Percentiles rank a stretch among this genome's conserved stretches.
Conservation (phyloP, 2,888 invertebrate species). For the Drosophila limbata region DNA sequence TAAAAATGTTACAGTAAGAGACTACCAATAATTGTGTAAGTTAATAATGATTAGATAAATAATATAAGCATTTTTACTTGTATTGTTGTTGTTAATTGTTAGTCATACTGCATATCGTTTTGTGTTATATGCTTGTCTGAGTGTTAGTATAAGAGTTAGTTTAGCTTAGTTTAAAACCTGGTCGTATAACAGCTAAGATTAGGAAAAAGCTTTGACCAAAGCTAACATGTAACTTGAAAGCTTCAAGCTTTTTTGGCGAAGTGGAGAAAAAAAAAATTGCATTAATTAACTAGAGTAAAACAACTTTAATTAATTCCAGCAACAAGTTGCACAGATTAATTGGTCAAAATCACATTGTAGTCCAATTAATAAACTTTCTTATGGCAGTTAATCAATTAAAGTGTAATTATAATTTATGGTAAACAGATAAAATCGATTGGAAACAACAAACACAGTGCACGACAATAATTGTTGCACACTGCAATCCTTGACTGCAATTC, state of each 20-base stretch:
- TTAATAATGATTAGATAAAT: background rate
- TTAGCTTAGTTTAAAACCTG: background rate
- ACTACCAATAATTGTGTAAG: too few relatives aligned
- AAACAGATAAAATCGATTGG: background rate
- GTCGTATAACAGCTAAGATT: constrained; percentile 34
- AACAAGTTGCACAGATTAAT: constrained; percentile 31
- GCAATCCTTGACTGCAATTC: constrained; percentile 41
- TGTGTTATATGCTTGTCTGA: background rate
- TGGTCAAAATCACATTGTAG: background rate
- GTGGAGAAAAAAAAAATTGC: background rate
- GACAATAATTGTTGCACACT: constrained; percentile 30
- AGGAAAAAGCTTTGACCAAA: constrained; percentile 21
- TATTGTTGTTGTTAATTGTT: too few relatives aligned
- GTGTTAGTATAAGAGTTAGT: constrained; percentile 5
- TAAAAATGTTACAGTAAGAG: background rate
- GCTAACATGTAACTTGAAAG: constrained; percentile 25
- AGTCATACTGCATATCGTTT: background rate
- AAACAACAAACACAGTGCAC: background rate
- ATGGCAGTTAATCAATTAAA: background rate
- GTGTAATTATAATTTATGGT: background rate
- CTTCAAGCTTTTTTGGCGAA: background rate
- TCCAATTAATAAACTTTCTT: background rate
- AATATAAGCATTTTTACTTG: too few relatives aligned
- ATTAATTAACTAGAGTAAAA: background rate
- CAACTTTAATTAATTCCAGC: constrained; percentile 8